phyloP scores from a whole-genome alignment of 2,797 vertebrate genomes.

The Chromis chromis region DNA sequence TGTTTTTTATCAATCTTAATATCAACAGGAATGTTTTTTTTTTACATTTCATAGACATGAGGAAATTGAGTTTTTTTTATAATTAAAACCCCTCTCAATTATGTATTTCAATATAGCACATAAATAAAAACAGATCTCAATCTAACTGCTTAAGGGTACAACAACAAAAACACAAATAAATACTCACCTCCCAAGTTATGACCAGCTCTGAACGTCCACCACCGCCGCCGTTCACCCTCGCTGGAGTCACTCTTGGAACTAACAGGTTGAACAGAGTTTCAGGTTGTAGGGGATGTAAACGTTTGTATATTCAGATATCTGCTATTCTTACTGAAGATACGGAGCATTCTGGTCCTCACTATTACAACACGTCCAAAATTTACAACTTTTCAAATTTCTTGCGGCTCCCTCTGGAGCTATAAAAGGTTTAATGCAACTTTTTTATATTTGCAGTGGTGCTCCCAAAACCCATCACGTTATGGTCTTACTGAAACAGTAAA shows the following conservation, averaged over 20 bases:
- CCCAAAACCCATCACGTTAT: not conserved
- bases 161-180: not conserved
- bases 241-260: conserved; percentile 93
- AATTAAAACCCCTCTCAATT: not conserved
- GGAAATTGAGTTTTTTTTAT: not conserved
- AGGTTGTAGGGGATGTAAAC: not conserved
- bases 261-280: conserved; percentile 27
- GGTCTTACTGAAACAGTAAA: not conserved
- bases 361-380: not conserved
- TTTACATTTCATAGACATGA: not conserved
- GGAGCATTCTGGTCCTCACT: not conserved
- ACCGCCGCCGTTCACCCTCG: conserved; percentile 92
- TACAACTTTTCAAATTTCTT: not conserved
- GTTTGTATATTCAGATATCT: conserved; percentile 1
- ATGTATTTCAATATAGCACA: not conserved
- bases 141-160: not conserved
- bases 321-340: not conserved
- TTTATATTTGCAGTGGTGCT: not conserved
- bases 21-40: not conserved
- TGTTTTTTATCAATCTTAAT: conserved; percentile 7
- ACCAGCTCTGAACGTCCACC: conserved; percentile 94
- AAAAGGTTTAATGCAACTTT: not conserved
- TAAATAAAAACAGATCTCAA: not conserved
- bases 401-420: not conserved
- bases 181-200: conserved; percentile 95